Evolutionary conservation across 1,140 invertebrate species (phyloP).

Genomic region (Eriosoma lanigerum): DNA sequence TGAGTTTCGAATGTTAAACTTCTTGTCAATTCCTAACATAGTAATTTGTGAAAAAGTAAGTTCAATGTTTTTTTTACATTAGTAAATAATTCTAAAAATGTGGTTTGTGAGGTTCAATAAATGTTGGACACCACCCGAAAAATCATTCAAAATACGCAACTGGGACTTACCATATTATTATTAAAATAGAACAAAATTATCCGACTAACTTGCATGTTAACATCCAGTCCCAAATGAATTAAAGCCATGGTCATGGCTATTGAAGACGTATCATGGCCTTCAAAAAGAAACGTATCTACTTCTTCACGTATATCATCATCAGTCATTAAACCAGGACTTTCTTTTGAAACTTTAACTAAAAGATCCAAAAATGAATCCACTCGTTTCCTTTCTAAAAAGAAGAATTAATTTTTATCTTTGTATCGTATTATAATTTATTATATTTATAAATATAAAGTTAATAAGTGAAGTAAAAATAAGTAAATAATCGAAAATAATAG

Average conservation of each 20-base stretch:
- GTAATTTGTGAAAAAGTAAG: neutral
- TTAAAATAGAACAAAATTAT: too few relatives aligned
- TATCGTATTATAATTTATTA: too few relatives aligned
- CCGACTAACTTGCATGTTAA: conserved; percentile 63
- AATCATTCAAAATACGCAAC: neutral
- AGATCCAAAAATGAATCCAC: conserved; percentile 61
- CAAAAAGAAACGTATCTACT: conserved; percentile 54
- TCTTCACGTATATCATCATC: conserved; percentile 55
- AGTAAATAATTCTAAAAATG: neutral
- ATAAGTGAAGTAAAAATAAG: too few relatives aligned
- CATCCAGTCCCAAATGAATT: conserved; percentile 70
- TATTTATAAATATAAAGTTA: too few relatives aligned
- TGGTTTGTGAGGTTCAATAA: neutral
- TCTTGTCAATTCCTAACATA: neutral
- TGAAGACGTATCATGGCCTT: conserved; percentile 73
- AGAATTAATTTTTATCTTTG: too few relatives aligned
- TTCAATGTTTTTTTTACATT: neutral
- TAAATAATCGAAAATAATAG: too few relatives aligned
- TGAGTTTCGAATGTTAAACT: neutral
- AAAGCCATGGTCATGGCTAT: conserved; percentile 68
- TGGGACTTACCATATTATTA: too few relatives aligned
- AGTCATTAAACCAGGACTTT: conserved; percentile 55
- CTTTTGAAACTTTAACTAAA: conserved; percentile 61
- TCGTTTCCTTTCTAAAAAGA: conserved; percentile 26
- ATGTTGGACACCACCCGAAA: neutral